A percentile compares a stretch with the other conserved stretches of the same genome.
Conservation (phyloP, 2,113 vertebrate genomes). For the Rhinoderma darwinii region DNA sequence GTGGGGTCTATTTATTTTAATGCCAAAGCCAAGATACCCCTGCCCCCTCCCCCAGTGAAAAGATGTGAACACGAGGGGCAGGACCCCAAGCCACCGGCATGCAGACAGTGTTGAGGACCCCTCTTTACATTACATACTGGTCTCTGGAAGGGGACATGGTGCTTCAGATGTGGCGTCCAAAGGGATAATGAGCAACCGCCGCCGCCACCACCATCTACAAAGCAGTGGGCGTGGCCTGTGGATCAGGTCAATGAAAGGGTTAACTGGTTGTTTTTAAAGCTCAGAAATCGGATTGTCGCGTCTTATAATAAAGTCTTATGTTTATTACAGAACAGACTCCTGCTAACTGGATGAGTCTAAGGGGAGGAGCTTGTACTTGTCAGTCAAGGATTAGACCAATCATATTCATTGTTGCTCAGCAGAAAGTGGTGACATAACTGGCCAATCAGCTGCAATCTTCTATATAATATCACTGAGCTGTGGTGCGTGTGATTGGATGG, state of each 20-base stretch:
- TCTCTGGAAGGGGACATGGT: not conserved
- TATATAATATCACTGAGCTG: no score
- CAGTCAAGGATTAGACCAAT: not conserved
- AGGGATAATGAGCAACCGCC: no score
- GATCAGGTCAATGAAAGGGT: not conserved
- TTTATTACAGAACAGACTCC: not conserved
- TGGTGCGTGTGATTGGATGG: no score
- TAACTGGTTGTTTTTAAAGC: not conserved
- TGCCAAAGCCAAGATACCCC: no score
- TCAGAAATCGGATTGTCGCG: not conserved
- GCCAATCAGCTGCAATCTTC: no score
- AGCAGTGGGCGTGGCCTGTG: not conserved
- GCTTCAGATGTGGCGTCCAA: no score
- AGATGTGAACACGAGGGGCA: no score
- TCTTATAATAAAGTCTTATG: not conserved
- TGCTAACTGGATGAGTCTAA: not conserved
- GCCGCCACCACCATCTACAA: no score
- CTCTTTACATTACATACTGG: not conserved
- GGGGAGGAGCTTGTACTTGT: not conserved
- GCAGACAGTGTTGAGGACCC: not conserved
- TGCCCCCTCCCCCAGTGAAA: no score
- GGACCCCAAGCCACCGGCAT: not conserved
- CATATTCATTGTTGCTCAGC: no score
- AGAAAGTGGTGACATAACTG: no score
- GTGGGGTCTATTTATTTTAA: not conserved